Percentiles rank a stretch among this genome's conserved stretches.
These are phyloP conservation scores for Percina caprodes DNA, from an alignment of 2,113 vertebrate genomes.

Conservation along the genomic window DNA sequence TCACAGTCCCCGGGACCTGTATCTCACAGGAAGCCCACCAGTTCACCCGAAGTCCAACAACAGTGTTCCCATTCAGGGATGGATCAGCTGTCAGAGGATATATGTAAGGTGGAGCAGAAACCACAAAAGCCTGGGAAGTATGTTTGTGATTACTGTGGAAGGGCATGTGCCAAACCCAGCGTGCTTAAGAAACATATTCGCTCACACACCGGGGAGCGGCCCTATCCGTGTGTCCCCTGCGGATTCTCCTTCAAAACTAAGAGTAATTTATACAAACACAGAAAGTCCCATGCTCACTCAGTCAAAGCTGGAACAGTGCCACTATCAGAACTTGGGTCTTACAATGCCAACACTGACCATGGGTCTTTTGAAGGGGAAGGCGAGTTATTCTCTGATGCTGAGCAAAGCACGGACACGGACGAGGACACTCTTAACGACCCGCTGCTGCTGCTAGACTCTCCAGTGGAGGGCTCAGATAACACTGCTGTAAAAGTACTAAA, in stretches of 20 bases:
- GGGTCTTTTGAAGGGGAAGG: conserved; percentile 92
- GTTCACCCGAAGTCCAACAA: conserved; percentile 87
- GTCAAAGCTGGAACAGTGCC: conserved; percentile 95
- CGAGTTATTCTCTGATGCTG: conserved; percentile 95
- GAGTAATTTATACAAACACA: conserved; percentile 99
- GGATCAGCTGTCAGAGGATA: conserved; percentile 87
- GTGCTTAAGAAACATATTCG: conserved; percentile 99
- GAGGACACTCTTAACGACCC: conserved; percentile 91
- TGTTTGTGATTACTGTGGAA: conserved; percentile 97
- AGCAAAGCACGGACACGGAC: conserved; percentile 97
- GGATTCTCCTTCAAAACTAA: conserved; percentile 99
- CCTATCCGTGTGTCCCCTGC: conserved; percentile 96
- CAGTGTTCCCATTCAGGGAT: conserved; percentile 90
- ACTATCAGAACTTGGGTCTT: conserved; percentile 90
- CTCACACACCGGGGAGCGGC: conserved; percentile 97
- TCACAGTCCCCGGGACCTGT: conserved; percentile 85
- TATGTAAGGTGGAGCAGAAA: conserved; percentile 93
- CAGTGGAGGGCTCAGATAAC: conserved; percentile 86
- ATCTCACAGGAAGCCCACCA: conserved; percentile 88
- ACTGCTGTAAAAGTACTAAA: conserved; percentile 93
- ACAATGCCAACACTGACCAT: conserved; percentile 88
- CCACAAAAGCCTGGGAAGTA: conserved; percentile 97
- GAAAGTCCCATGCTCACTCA: conserved; percentile 97
- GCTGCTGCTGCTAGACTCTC: conserved; percentile 80
- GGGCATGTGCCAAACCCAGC: conserved; percentile 99